A percentile compares a stretch with the other conserved stretches of the same genome.
Evolutionary conservation across 2,888 invertebrate genomes (phyloP).

Genomic region (Agapetus fuscipes): DNA sequence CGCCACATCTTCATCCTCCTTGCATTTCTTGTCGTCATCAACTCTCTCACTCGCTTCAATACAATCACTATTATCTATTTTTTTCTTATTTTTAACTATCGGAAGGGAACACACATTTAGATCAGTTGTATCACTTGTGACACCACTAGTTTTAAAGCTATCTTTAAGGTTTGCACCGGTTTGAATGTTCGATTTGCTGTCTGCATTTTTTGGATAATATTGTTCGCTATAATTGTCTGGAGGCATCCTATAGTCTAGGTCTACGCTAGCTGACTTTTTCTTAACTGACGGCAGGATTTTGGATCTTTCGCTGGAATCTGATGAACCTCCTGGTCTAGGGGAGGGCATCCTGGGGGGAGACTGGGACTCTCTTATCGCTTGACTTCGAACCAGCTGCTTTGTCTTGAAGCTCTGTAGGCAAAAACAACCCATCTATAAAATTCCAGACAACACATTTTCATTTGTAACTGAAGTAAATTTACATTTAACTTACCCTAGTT

Average conservation of each 20-base stretch:
- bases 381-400: constrained; percentile 78
- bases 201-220: constrained; percentile 18
- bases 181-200: not conserved
- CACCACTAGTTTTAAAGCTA: no score
- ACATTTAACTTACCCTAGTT: constrained; percentile 14
- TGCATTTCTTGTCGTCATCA: no score
- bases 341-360: constrained; percentile 51
- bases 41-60: not conserved
- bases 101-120: no score
- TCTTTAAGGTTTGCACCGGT: no score
- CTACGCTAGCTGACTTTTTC: constrained; percentile 22
- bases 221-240: constrained; percentile 3
- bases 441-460: no score
- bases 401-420: constrained; percentile 41
- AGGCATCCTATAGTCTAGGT: constrained; percentile 19
- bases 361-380: constrained; percentile 81
- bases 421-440: no score
- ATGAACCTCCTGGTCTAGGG: constrained; percentile 28
- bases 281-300: constrained; percentile 18
- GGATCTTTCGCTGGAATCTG: constrained; percentile 7
- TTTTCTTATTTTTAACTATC: not conserved
- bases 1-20: not conserved
- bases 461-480: no score
- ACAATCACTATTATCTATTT: not conserved
- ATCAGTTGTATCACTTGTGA: no score